phyloP scores from a whole-genome alignment of 2,888 invertebrate genomes.

The Cataglyphis albicans region DNA sequence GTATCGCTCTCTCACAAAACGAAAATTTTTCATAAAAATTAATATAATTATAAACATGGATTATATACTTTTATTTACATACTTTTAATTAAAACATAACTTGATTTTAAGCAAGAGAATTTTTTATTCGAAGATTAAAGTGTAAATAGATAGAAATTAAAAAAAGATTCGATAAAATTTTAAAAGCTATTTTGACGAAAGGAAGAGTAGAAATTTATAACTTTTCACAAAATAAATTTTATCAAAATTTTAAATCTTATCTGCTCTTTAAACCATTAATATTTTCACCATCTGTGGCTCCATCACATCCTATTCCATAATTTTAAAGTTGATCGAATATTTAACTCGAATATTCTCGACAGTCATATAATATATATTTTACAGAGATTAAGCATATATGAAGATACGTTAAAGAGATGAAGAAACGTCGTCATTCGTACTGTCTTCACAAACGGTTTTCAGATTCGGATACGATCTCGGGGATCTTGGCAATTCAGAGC shows the following conservation, averaged over 20 bases:
- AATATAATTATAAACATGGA: not conserved
- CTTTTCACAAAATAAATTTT: conserved; percentile 8
- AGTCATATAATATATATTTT: conserved; percentile 2
- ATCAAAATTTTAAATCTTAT: conserved; percentile 37
- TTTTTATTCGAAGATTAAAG: not conserved
- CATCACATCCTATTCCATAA: not conserved
- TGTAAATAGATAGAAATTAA: not conserved
- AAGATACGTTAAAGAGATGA: conserved; percentile 25
- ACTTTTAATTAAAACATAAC: not conserved
- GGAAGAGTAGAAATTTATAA: not conserved
- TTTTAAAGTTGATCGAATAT: conserved; percentile 42
- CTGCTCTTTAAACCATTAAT: not conserved
- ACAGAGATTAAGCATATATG: conserved; percentile 50
- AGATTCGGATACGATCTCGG: conserved; percentile 71
- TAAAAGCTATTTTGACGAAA: not conserved
- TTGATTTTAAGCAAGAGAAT: not conserved
- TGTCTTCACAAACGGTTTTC: conserved; percentile 57
- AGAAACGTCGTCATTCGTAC: conserved; percentile 46
- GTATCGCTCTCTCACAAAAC: not conserved
- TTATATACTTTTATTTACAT: not conserved
- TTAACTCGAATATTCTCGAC: conserved; percentile 10
- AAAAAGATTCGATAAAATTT: conserved; percentile 4
- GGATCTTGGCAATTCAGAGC: conserved; percentile 58
- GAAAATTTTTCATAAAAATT: not conserved
- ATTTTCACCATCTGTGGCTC: conserved; percentile 2